Conservation (phyloP, 35 echinoderm and acorn worm genomes). For the Anneissia japonica region DNA sequence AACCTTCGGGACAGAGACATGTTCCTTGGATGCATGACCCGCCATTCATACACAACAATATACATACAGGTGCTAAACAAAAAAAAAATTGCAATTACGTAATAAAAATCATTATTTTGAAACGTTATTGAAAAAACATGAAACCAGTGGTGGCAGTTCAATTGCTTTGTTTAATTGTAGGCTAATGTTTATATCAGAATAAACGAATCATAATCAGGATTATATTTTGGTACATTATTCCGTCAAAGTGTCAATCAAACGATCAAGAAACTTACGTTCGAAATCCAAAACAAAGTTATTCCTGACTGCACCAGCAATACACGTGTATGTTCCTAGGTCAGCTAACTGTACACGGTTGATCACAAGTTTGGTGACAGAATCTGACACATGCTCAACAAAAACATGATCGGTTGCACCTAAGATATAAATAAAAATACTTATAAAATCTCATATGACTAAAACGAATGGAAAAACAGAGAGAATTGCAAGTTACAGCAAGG, state of each 20-base stretch:
- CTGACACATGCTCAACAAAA: neutral
- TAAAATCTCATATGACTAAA: no score
- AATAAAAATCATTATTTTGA: no score
- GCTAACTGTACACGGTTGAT: neutral
- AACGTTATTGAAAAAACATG: no score
- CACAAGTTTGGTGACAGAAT: neutral
- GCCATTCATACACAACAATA: neutral
- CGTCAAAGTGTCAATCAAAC: no score
- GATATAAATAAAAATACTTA: neutral
- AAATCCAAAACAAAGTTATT: neutral
- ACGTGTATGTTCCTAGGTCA: neutral
- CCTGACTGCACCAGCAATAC: neutral
- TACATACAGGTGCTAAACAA: neutral
- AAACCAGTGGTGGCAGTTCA: no score
- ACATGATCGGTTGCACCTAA: neutral
- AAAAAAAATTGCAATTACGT: neutral
- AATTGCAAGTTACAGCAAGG: no score
- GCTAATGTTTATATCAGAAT: no score
- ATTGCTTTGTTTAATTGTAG: no score
- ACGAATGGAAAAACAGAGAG: no score
- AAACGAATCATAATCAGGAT: neutral
- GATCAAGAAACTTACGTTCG: neutral
- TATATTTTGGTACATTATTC: neutral
- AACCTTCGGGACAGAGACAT: slow-evolving; percentile 4
- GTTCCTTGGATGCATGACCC: neutral